Percentiles rank a stretch among this genome's conserved stretches.
These are phyloP conservation scores for Drosophila gunungcola DNA, from an alignment of 1,140 invertebrate species.

Conservation along the genomic window DNA sequence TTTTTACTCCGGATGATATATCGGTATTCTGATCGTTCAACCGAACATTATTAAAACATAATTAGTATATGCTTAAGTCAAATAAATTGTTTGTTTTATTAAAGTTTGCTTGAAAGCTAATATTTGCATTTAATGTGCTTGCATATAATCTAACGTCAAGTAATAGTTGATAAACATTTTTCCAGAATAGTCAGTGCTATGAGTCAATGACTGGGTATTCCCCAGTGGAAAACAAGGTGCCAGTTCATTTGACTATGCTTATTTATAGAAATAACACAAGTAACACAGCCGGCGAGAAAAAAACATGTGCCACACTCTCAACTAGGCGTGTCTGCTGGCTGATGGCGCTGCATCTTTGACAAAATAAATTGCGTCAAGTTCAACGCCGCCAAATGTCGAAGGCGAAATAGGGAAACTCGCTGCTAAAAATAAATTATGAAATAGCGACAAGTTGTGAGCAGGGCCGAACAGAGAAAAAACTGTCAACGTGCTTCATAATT, in stretches of 20 bases:
- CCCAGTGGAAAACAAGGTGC: slow-evolving; percentile 53
- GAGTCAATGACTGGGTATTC: slow-evolving; percentile 70
- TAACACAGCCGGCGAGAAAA: slow-evolving; percentile 7
- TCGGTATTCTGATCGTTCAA: too few species aligned
- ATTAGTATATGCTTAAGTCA: too few species aligned
- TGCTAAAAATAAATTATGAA: slow-evolving; percentile 78
- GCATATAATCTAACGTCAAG: too few species aligned
- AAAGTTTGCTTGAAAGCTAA: too few species aligned
- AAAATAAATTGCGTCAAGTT: slow-evolving; percentile 83
- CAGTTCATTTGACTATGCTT: slow-evolving; percentile 33
- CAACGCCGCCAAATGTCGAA: slow-evolving; percentile 81
- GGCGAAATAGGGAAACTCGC: slow-evolving; percentile 65
- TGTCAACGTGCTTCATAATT: slow-evolving; percentile 81
- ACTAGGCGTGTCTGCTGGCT: slow-evolving; percentile 71
- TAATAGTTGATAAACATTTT: too few species aligned
- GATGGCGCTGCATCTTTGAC: slow-evolving; percentile 52
- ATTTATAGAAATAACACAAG: slow-evolving; percentile 60
- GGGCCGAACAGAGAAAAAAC: slow-evolving; percentile 34
- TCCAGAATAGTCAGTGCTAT: background rate
- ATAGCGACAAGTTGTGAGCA: slow-evolving; percentile 43
- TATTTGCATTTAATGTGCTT: too few species aligned
- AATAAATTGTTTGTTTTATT: too few species aligned
- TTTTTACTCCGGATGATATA: too few species aligned
- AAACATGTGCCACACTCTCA: slow-evolving; percentile 68
- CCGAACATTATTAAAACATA: too few species aligned